A percentile compares a stretch with the other conserved stretches of the same genome.
These are phyloP conservation scores for Phrixothrix hirtus DNA, from an alignment of 2,888 invertebrate species.

Conservation along the genomic window DNA sequence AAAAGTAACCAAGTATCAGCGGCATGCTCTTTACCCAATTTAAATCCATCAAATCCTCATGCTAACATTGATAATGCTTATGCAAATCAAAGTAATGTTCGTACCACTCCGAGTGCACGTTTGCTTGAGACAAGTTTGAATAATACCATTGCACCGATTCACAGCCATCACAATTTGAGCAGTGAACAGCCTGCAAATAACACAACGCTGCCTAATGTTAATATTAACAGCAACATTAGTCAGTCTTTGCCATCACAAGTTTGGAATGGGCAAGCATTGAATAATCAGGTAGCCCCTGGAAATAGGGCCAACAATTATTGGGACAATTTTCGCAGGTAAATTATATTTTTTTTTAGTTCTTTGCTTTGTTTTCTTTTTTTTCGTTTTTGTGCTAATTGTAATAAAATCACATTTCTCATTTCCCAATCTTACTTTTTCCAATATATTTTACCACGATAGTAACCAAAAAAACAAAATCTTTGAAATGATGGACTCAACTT, in stretches of 20 bases:
- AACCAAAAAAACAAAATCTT: not conserved
- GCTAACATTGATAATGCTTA: constrained; percentile 46
- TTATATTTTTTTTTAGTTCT: constrained; percentile 25
- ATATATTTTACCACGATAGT: too few relatives aligned
- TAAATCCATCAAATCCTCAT: constrained; percentile 42
- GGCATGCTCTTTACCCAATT: constrained; percentile 51
- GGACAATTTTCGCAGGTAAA: constrained; percentile 91
- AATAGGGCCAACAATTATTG: constrained; percentile 91
- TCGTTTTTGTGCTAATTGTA: constrained; percentile 9
- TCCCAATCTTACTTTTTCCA: constrained; percentile 5
- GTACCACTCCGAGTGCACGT: constrained; percentile 38
- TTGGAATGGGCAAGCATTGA: constrained; percentile 65
- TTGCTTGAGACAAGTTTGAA: constrained; percentile 49
- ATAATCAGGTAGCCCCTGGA: constrained; percentile 89
- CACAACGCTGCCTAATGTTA: constrained; percentile 43
- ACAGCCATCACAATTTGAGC: constrained; percentile 35
- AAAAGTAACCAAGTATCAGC: constrained; percentile 44
- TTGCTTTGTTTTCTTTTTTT: constrained; percentile 24
- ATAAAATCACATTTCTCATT: not conserved
- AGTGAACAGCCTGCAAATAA: constrained; percentile 44
- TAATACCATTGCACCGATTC: constrained; percentile 39
- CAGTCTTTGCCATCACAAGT: constrained; percentile 47
- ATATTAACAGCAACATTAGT: constrained; percentile 50
- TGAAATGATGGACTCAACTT: not conserved
- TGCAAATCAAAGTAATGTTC: constrained; percentile 42